Evolutionary conservation across 2,113 vertebrate genomes (phyloP).

Genomic region (Opisthocomus hoazin): DNA sequence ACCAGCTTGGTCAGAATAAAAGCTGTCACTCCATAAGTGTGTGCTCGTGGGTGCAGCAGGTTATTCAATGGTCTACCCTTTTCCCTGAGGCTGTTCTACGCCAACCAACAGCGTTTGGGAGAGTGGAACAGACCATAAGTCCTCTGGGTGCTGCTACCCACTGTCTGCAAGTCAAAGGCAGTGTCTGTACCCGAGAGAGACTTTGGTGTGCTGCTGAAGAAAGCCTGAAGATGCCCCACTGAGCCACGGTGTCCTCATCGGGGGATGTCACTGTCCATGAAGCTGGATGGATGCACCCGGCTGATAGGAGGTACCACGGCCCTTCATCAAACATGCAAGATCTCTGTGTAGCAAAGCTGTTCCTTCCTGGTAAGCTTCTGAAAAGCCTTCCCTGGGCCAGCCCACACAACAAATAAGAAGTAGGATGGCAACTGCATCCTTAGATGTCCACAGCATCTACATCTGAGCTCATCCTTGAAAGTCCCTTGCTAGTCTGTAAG

Average conservation of each 20-base stretch:
- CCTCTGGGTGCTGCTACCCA: neutral
- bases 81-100: neutral
- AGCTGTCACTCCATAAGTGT: neutral
- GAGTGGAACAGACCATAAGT: rapidly evolving
- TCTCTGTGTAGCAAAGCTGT: neutral
- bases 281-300: neutral
- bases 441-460: neutral
- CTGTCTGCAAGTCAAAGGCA: neutral
- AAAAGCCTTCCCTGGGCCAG: neutral
- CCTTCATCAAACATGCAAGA: neutral
- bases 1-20: neutral
- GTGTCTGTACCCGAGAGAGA: neutral
- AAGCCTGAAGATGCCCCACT: neutral
- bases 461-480: neutral
- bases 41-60: neutral
- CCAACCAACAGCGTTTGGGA: neutral
- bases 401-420: neutral
- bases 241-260: rapidly evolving
- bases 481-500: neutral
- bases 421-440: neutral
- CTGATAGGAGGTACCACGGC: neutral
- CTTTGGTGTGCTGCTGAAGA: neutral
- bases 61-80: neutral
- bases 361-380: neutral
- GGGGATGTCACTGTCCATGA: neutral